These are phyloP conservation scores for Chelonus insularis DNA, from an alignment of 1,140 invertebrate species.

Conservation along the genomic window DNA sequence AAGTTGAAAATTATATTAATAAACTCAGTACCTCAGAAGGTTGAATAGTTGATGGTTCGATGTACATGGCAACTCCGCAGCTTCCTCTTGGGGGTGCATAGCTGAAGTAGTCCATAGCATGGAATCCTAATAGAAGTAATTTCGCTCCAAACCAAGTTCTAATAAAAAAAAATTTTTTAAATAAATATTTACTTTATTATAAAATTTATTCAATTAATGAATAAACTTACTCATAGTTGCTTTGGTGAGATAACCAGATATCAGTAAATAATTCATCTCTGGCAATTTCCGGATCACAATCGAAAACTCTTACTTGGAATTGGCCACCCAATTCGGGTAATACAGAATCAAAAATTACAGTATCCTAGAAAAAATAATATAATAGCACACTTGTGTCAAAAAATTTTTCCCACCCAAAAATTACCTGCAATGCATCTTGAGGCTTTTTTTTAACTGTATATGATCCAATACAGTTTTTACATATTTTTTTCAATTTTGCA, in stretches of 20 bases:
- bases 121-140: conserved; percentile 54
- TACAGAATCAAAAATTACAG: conserved; percentile 41
- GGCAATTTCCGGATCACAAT: conserved; percentile 53
- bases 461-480: conserved; percentile 40
- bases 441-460: conserved; percentile 47
- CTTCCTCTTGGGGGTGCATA: conserved; percentile 59
- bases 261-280: conserved; percentile 51
- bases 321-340: conserved; percentile 58
- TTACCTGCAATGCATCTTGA: conserved; percentile 40
- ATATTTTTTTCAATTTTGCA: conserved; percentile 44
- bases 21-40: conserved; percentile 44
- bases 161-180: background rate
- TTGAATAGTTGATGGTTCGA: conserved; percentile 42
- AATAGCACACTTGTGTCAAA: background rate
- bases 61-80: conserved; percentile 51
- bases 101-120: conserved; percentile 58
- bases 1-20: too few relatives aligned
- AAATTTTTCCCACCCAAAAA: conserved; percentile 16
- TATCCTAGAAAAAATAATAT: conserved; percentile 11
- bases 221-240: conserved; percentile 57
- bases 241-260: conserved; percentile 55
- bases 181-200: conserved; percentile 11
- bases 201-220: conserved; percentile 24
- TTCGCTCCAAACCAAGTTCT: conserved; percentile 55
- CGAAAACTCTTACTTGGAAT: conserved; percentile 54